phyloP scores from a whole-genome alignment of 2,113 vertebrate species.

The Mionectes macconnelli region DNA sequence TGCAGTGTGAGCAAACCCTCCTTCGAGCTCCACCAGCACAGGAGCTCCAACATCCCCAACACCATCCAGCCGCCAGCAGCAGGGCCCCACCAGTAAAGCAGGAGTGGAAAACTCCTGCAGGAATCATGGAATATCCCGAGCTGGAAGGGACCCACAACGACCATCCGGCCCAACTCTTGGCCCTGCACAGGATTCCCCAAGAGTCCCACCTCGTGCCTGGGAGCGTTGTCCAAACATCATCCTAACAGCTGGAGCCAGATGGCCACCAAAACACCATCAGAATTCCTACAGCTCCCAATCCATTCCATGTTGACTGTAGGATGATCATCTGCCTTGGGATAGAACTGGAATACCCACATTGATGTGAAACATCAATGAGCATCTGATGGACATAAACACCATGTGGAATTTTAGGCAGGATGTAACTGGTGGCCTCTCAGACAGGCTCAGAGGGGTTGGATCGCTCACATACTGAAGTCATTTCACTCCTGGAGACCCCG shows the following conservation, averaged over 20 bases:
- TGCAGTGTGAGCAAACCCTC: fast-evolving
- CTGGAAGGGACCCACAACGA: neutral
- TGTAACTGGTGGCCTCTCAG: neutral
- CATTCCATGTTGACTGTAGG: neutral
- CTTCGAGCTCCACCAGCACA: neutral
- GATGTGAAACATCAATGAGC: no score
- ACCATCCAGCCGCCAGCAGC: fast-evolving
- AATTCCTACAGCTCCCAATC: neutral
- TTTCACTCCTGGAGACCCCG: no score
- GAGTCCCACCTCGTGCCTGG: neutral
- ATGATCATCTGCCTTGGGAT: neutral
- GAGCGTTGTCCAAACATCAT: neutral
- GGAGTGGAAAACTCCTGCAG: neutral
- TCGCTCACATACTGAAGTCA: no score
- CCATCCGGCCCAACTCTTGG: neutral
- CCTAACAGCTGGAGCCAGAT: neutral
- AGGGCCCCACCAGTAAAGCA: neutral
- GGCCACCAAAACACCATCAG: neutral
- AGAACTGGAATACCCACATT: neutral
- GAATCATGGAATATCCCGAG: no score
- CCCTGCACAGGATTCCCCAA: neutral
- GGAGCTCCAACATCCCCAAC: neutral
- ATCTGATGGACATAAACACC: neutral
- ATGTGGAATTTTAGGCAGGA: neutral
- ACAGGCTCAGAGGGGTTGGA: no score